Base-by-base conservation (phyloP, 2,797 vertebrate genomes). In the Apogon talboti region DNA sequence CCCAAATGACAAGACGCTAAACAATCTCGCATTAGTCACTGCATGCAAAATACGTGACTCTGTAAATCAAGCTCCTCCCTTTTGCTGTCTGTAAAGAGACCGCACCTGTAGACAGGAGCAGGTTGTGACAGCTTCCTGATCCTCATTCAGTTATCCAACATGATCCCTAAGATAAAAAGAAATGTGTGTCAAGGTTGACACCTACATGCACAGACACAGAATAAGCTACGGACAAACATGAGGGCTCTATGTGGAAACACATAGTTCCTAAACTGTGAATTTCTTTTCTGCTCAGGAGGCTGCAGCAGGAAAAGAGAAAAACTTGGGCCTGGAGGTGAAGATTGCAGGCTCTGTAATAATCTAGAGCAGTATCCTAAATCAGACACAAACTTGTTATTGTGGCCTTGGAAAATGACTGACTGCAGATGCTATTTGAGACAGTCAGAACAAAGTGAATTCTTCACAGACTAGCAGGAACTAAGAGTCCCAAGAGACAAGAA, bases 101-200 rank as follows among this genome's bases (percentile, higher is more conserved):
- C 89, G 81, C 86, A 83, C 93, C 90, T 90, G 84, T 46, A 57
- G 21, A 74, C 45, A n/a, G 50, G 63, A 78, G 85, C 88, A 90
- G 77, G 87, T 90, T 71, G 68, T 54, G 73, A 81, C 89, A 83
- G 76, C 83, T 87, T 90, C 83, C 87, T 64, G 57, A 78, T 88
- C 75, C 63, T 74, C 37, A 35, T 50, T 69, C 54, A 66, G 51
- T 52, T 18, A 56, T 61, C 67, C 69, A 60, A 50, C 52, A 21
- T 67, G 52, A 81, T 71, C 66, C 57, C 43, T 2, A 5, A 67
- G 63, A 74, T 66, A 38, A 77, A 74, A 67, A 43, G 54, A 60
- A 49, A 71, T 63, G 55, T 33, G 44, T 53, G 66, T 48, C 44
- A 30, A 18, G 0, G 44, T 14, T 48, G 43, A 74, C 16, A 40